Conservation (phyloP, 2,888 invertebrate genomes). For the Barypeithes pellucidus region DNA sequence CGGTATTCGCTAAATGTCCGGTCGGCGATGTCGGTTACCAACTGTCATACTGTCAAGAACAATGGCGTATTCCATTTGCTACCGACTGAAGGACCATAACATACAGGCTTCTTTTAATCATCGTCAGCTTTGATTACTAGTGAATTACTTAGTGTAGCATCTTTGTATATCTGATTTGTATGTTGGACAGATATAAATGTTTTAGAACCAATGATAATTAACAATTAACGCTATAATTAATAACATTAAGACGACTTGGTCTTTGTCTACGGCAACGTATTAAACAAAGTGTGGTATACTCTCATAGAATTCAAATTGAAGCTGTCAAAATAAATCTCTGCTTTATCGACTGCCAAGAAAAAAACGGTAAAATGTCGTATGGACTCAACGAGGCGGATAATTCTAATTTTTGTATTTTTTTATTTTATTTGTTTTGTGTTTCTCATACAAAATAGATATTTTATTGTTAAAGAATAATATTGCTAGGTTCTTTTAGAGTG, state of each 20-base stretch:
- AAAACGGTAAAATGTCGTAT: conserved; percentile 54
- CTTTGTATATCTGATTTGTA: no score
- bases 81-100: no score
- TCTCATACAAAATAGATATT: conserved; percentile 10
- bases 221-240: no score
- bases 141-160: no score
- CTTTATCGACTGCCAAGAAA: conserved; percentile 39
- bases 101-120: no score
- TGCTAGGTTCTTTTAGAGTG: not conserved
- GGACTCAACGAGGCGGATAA: conserved; percentile 52
- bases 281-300: not conserved
- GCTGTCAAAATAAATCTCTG: conserved; percentile 24
- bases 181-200: no score
- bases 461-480: not conserved
- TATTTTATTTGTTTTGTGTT: conserved; percentile 46
- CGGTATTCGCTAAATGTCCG: no score
- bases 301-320: not conserved
- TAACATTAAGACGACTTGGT: not conserved
- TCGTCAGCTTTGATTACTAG: no score
- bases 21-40: not conserved
- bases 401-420: conserved; percentile 51
- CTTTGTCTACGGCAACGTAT: not conserved
- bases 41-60: no score
- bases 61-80: not conserved
- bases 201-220: no score